These are phyloP conservation scores for Pomacea maculata DNA, from an alignment of 1,140 invertebrate genomes.

Conservation along the genomic window DNA sequence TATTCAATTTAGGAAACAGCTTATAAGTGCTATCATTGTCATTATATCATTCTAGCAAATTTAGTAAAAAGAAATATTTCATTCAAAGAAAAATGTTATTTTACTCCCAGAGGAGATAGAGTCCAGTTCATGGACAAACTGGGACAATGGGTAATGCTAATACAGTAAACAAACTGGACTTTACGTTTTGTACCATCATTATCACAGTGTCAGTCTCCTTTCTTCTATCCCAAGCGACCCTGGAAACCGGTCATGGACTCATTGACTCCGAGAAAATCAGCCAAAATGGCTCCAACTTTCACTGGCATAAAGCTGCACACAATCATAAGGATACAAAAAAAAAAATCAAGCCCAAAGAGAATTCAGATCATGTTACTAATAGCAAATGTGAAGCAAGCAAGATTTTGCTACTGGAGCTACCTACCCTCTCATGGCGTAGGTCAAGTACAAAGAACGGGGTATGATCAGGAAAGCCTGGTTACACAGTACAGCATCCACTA, in stretches of 20 bases:
- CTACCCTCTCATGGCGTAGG: conserved; percentile 68
- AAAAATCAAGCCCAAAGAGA: neutral
- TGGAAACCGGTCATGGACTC: conserved; percentile 16
- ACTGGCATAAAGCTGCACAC: conserved; percentile 9
- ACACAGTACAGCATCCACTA: conserved; percentile 82
- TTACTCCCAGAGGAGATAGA: too few relatives aligned
- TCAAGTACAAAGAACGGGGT: conserved; percentile 76
- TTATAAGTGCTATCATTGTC: too few relatives aligned
- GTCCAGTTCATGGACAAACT: too few relatives aligned
- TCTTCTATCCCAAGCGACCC: neutral
- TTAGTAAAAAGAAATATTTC: too few relatives aligned
- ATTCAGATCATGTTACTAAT: neutral
- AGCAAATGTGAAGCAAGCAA: neutral
- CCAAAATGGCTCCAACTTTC: neutral
- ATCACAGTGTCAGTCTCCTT: neutral
- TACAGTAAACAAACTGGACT: neutral
- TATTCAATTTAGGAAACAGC: too few relatives aligned
- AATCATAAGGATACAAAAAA: neutral
- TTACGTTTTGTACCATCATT: neutral
- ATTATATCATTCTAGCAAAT: too few relatives aligned
- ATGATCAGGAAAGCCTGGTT: conserved; percentile 82
- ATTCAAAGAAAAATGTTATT: too few relatives aligned
- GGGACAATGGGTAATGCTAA: too few relatives aligned
- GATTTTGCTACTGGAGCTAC: conserved; percentile 7
- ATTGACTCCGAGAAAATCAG: conserved; percentile 7